phyloP scores from a whole-genome alignment of 2,888 invertebrate species.

The Leptura quadrifasciata region DNA sequence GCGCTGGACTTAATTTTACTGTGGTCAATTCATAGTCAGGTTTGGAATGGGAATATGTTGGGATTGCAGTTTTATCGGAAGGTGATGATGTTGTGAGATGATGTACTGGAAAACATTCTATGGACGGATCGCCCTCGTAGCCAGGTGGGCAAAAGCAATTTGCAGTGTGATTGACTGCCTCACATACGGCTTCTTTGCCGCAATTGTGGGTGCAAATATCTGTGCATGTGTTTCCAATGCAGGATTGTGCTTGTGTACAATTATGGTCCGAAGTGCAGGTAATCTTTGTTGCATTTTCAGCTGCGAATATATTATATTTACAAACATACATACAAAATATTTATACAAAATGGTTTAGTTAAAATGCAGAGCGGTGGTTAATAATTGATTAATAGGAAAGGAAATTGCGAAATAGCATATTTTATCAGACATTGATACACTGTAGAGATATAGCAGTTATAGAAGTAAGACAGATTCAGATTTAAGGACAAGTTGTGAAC shows the following conservation, averaged over 20 bases:
- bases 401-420: constrained; percentile 37
- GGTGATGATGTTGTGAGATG: constrained; percentile 15
- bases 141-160: constrained; percentile 73
- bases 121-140: constrained; percentile 75
- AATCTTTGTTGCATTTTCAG: constrained; percentile 59
- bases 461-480: constrained; percentile 36
- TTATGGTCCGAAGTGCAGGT: constrained; percentile 75
- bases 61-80: not conserved
- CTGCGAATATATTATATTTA: constrained; percentile 72
- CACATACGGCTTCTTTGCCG: constrained; percentile 75
- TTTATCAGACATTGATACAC: constrained; percentile 22
- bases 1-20: not conserved
- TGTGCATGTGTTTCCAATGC: constrained; percentile 75
- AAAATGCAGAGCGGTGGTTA: constrained; percentile 54
- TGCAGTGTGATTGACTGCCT: constrained; percentile 74
- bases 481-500: constrained; percentile 42
- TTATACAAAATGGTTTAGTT: constrained; percentile 53
- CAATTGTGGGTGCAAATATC: constrained; percentile 75
- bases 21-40: not conserved
- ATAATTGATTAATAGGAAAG: constrained; percentile 48
- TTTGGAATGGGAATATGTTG: not conserved
- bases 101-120: constrained; percentile 71
- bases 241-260: constrained; percentile 75
- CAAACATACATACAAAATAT: constrained; percentile 66
- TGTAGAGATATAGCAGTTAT: constrained; percentile 32